Base-by-base conservation (phyloP, 2,888 invertebrate species). In the Dynastes hyllus region DNA sequence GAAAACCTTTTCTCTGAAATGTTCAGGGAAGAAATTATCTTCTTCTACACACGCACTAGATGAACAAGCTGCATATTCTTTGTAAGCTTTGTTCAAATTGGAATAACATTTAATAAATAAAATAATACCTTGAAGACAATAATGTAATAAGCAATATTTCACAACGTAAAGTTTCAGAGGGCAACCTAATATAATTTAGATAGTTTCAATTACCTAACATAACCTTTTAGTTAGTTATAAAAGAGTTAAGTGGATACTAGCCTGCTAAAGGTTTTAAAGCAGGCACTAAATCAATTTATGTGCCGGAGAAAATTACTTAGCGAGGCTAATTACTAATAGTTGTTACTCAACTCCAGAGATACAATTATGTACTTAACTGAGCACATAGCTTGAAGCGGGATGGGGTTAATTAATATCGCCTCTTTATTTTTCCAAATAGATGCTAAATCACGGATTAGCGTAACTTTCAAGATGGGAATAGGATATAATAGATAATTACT, bases 221-320 rank as follows among this genome's bases (percentile, higher is more conserved):
- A 55, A 55, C 6, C 55, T 13, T 8, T 55, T 22, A 22, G 16
- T 11, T 16, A 8, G 66, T 32, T 1, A 63, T 63, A 63, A 63
- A 63, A 32, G 2, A 29, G 29, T 22, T 29, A 32, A 3, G 27
- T n/a, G 32, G 13, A 29, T 9, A 63, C 32, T 32, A 63, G 2
- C 32, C 32, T 63, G 63, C 9, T 32, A 13, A 63, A 63, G 45
- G 50, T 27, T 67, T 37, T 67, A 67, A 67, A 50, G 67, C 53
- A 70, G n/a, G n/a, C n/a, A 70, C 45, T 55, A 70, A 70, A 70
- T 55, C 70, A 55, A 70, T 70, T 70, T 70, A 70, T 70, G 53
- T 37, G 70, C 29, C n/a, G 29, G 51, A 70, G 29, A 13, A 32
- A 53, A 53, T 70, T 70, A 70, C 70, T 53, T 70, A 53, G 32